Evolutionary conservation across 1,140 invertebrate genomes (phyloP).

Genomic region (Diplogasteroides magnus): DNA sequence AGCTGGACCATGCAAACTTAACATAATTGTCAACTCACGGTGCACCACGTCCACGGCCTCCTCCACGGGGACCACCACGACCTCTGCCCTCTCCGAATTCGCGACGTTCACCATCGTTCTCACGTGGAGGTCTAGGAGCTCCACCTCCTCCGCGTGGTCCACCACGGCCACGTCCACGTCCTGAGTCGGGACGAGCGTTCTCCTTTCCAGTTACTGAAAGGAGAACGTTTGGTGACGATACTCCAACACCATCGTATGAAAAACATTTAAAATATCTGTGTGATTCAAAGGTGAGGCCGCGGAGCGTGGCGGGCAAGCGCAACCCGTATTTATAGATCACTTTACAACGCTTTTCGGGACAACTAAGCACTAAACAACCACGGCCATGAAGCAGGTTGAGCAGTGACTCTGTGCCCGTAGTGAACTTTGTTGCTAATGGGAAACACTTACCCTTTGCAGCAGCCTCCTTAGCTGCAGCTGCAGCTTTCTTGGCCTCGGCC

Average conservation of each 20-base stretch:
- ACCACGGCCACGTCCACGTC: not conserved
- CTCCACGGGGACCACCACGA: conserved; percentile 30
- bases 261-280: not conserved
- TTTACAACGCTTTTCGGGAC: not conserved
- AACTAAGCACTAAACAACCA: not conserved
- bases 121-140: not conserved
- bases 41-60: conserved; percentile 19
- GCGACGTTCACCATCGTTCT: conserved; percentile 13
- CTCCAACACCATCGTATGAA: too few relatives aligned
- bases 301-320: not conserved
- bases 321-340: not conserved
- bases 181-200: conserved; percentile 12
- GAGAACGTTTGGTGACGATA: too few relatives aligned
- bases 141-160: not conserved
- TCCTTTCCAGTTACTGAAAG: conserved; percentile 5
- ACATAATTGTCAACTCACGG: not conserved
- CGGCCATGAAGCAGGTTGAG: not conserved
- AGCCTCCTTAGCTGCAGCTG: not conserved
- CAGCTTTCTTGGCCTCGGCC: not conserved
- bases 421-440: not conserved
- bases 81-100: conserved; percentile 18
- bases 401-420: not conserved
- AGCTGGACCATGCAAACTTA: not conserved
- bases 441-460: not conserved
- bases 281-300: not conserved